Evolutionary conservation across 1,140 invertebrate genomes (phyloP).

Genomic region (Drosophila neocordata): DNA sequence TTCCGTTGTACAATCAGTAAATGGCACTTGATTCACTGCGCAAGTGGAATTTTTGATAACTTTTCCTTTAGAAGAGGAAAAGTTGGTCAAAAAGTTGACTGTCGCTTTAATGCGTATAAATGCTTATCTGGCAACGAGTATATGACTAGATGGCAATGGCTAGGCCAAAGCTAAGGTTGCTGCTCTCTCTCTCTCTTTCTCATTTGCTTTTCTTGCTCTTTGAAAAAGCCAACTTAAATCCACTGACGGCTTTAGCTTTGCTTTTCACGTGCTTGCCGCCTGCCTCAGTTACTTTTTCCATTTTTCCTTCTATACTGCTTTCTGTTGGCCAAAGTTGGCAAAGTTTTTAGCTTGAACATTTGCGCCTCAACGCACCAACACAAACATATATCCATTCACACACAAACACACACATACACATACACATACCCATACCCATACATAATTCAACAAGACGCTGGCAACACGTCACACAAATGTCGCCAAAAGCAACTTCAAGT

Average conservation of each 20-base stretch:
- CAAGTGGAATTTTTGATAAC: conserved; percentile 82
- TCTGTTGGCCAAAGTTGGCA: conserved; percentile 56
- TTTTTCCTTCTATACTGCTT: conserved; percentile 21
- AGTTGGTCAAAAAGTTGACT: conserved; percentile 74
- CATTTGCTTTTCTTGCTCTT: conserved; percentile 14
- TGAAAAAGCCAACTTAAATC: conserved; percentile 71
- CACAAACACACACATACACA: conserved; percentile 22
- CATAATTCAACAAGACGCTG: conserved; percentile 72
- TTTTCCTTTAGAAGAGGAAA: conserved; percentile 56
- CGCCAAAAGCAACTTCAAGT: conserved; percentile 64
- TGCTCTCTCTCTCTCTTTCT: not conserved
- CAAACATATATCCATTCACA: conserved; percentile 7
- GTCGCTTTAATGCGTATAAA: conserved; percentile 79
- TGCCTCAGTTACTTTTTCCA: conserved; percentile 15
- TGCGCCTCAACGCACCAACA: conserved; percentile 61
- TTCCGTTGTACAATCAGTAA: conserved; percentile 74
- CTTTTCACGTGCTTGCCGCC: conserved; percentile 49
- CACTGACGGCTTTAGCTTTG: conserved; percentile 70
- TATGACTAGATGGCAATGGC: conserved; percentile 62
- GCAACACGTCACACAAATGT: conserved; percentile 78
- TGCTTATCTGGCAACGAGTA: conserved; percentile 58
- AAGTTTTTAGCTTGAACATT: conserved; percentile 75
- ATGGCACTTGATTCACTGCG: conserved; percentile 80
- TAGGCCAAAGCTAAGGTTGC: conserved; percentile 12
- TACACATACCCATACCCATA: conserved; percentile 38